These are phyloP conservation scores for Ooceraea biroi DNA, from an alignment of 1,140 invertebrate genomes.

Conservation along the genomic window DNA sequence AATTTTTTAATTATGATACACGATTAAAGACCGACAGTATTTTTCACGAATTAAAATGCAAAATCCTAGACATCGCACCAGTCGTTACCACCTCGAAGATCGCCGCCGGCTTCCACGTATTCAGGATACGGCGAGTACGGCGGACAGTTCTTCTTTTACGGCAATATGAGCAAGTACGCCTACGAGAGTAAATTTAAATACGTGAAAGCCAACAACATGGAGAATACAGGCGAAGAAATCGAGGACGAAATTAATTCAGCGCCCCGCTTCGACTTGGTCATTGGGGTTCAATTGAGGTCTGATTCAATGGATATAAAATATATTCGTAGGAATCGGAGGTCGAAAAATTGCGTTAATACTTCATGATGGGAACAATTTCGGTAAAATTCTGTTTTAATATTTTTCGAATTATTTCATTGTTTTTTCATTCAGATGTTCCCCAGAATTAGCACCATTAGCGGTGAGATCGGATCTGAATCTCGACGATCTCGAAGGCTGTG, in stretches of 20 bases:
- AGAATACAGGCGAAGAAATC: constrained; percentile 60
- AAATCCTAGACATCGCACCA: neutral
- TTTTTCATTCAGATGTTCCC: constrained; percentile 79
- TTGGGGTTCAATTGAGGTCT: constrained; percentile 76
- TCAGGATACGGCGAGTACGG: constrained; percentile 84
- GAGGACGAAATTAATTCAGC: neutral
- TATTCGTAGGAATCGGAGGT: neutral
- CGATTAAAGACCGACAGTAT: neutral
- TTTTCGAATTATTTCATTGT: constrained; percentile 10
- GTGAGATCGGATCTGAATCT: constrained; percentile 73
- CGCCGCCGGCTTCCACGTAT: constrained; percentile 79
- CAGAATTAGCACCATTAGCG: constrained; percentile 81
- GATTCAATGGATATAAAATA: neutral
- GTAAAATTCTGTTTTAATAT: too few species aligned
- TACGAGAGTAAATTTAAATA: constrained; percentile 79
- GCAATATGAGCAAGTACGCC: constrained; percentile 84
- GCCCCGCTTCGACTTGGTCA: constrained; percentile 75
- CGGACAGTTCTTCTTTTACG: constrained; percentile 83
- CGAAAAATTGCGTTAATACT: neutral
- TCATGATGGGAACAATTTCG: neutral
- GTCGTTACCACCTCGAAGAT: constrained; percentile 49
- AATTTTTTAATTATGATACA: neutral
- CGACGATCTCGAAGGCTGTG: constrained; percentile 75
- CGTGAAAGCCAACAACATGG: neutral
- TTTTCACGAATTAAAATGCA: constrained; percentile 2